These are phyloP conservation scores for Pimephales promelas DNA, from an alignment of 2,113 vertebrate genomes.

Conservation along the genomic window DNA sequence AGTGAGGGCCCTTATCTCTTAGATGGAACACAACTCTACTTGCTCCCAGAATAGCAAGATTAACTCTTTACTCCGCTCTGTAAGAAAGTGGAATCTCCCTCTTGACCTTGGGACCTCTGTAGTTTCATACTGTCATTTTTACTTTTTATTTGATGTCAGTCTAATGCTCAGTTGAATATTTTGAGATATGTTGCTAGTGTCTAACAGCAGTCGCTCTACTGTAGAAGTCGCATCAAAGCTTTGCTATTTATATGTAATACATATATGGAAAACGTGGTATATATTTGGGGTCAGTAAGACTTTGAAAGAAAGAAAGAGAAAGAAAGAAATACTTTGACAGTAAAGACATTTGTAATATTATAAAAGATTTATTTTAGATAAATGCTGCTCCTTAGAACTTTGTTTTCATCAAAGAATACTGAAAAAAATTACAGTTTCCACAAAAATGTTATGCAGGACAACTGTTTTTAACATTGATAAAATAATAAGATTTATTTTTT, in stretches of 20 bases:
- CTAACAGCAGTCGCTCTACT: not conserved
- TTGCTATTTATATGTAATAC: too few relatives aligned
- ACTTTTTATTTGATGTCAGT: not conserved
- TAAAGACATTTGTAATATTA: not conserved
- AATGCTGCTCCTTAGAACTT: not conserved
- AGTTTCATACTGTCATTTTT: not conserved
- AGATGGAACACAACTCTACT: conserved; percentile 73
- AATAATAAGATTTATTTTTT: not conserved
- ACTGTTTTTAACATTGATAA: too few relatives aligned
- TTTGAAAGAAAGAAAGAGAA: too few relatives aligned
- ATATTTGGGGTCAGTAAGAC: too few relatives aligned
- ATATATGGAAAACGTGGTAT: too few relatives aligned
- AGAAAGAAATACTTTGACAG: not conserved
- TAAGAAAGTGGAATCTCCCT: conserved; percentile 47
- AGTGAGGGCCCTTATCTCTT: conserved; percentile 75
- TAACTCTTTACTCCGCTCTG: conserved; percentile 64
- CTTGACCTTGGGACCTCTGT: not conserved
- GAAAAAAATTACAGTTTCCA: too few relatives aligned
- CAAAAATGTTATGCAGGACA: not conserved
- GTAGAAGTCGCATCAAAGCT: not conserved
- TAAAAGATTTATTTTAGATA: not conserved
- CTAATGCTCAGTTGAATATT: not conserved
- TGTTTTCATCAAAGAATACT: not conserved
- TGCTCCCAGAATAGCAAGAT: conserved; percentile 76
- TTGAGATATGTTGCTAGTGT: not conserved